A percentile compares a stretch with the other conserved stretches of the same genome.
Evolutionary conservation across 2,888 invertebrate species (phyloP).

Genomic region (Idaea aversata): DNA sequence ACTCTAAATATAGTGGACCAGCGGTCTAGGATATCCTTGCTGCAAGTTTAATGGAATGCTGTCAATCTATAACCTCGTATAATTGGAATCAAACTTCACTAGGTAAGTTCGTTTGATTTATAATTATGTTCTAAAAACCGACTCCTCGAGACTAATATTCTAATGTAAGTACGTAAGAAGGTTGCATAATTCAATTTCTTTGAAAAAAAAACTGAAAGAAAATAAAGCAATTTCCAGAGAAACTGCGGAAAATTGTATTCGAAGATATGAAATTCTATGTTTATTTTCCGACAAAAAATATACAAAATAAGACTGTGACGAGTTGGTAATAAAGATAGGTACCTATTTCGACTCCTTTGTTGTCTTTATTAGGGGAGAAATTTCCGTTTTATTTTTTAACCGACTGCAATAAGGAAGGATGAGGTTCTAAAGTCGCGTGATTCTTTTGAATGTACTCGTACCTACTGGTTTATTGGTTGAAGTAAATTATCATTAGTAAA

Average conservation of each 20-base stretch:
- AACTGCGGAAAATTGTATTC: not conserved
- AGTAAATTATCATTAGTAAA: too few relatives aligned
- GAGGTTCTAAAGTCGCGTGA: not conserved
- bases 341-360: not conserved
- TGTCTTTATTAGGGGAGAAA: not conserved
- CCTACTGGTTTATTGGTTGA: not conserved
- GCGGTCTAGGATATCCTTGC: too few relatives aligned
- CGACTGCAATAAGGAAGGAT: not conserved
- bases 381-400: not conserved
- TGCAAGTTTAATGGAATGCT: too few relatives aligned
- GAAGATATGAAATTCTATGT: not conserved
- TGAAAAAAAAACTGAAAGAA: not conserved
- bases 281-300: not conserved
- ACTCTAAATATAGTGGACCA: too few relatives aligned
- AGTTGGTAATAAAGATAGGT: not conserved
- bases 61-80: too few relatives aligned
- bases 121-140: not conserved
- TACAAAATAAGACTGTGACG: constrained; percentile 1
- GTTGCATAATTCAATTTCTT: not conserved
- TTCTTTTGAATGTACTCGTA: not conserved
- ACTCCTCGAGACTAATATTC: not conserved
- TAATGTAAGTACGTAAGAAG: not conserved
- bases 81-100: too few relatives aligned
- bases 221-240: not conserved
- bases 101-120: too few relatives aligned